Conservation (phyloP, 2,888 invertebrate genomes). For the Cyrtodaria siliqua region DNA sequence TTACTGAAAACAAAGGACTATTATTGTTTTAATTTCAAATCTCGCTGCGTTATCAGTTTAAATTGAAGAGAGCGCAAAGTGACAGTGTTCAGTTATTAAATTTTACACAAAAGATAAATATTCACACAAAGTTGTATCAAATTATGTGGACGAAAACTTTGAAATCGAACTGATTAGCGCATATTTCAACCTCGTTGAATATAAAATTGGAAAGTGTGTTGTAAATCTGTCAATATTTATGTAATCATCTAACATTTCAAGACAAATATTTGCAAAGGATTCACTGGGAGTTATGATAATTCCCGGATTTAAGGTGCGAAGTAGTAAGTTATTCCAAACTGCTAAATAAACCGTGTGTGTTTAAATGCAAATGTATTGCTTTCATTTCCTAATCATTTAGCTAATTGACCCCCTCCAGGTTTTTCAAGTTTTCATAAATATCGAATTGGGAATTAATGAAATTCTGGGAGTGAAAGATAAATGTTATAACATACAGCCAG, state of each 20-base stretch:
- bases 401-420: neutral
- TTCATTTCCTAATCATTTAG: neutral
- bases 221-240: constrained; percentile 3
- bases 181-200: too few species aligned
- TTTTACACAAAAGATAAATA: too few species aligned
- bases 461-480: neutral
- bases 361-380: neutral
- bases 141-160: too few species aligned
- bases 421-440: neutral
- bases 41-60: too few species aligned
- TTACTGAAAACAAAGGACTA: too few species aligned
- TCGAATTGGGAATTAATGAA: neutral
- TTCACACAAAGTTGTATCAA: too few species aligned
- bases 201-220: too few species aligned
- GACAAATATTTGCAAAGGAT: constrained; percentile 6
- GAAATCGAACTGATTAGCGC: too few species aligned
- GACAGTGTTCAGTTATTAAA: too few species aligned
- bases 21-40: too few species aligned
- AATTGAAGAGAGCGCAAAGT: too few species aligned
- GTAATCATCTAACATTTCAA: neutral
- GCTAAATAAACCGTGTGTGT: neutral
- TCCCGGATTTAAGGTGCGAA: constrained; percentile 9
- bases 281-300: constrained; percentile 6
- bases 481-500: neutral
- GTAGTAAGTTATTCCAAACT: neutral